Evolutionary conservation across 2,888 invertebrate genomes (phyloP), one percentile per base, ranked within the genome.

Genomic region (Pyrrhosoma nymphula): DNA sequence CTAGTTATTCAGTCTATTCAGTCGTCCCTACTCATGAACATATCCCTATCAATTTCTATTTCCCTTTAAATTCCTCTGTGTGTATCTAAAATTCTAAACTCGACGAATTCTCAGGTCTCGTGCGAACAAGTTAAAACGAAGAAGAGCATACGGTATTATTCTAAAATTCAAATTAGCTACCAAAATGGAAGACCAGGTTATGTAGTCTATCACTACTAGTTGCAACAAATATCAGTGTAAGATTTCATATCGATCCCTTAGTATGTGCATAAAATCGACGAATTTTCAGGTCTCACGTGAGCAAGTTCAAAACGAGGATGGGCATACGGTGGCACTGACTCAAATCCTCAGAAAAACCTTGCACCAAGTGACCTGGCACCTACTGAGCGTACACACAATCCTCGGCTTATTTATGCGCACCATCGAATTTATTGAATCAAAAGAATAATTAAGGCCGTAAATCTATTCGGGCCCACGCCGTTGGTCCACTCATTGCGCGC

Each of bases 381-480:
- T 35, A 82, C 35, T 82, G 35, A 35, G 35, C 30, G n/a, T 69
- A 60, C 60, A 26, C 82, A 35, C 82, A 18, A 4, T 82, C 35
- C 82, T 18, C 30, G 4, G 26, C 12, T 26, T 82, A 82, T 82
- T 82, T 82, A 82, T 82, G 82, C 82, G 82, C 82, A 82, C 82
- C 35, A 82, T 82, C 35, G 82, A 82, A 30, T 82, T 82, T 82
- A 82, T 82, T 82, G 82, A 82, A 82, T 82, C 82, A 82, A 82
- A 82, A 82, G 82, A 82, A 82, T 82, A 82, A 82, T 82, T 82
- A 82, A 82, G 82, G 30, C 82, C 35, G 35, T 82, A 82, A 82
- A 82, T 82, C 82, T 35, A 14, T 35, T 30, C 8, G 16, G 82
- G 82, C 82, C 82, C 35, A 82, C 35, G 82, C 82, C 30, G 35